Evolutionary conservation across 2,113 vertebrate species (phyloP).

Genomic region (Cyanoderma ruficeps): DNA sequence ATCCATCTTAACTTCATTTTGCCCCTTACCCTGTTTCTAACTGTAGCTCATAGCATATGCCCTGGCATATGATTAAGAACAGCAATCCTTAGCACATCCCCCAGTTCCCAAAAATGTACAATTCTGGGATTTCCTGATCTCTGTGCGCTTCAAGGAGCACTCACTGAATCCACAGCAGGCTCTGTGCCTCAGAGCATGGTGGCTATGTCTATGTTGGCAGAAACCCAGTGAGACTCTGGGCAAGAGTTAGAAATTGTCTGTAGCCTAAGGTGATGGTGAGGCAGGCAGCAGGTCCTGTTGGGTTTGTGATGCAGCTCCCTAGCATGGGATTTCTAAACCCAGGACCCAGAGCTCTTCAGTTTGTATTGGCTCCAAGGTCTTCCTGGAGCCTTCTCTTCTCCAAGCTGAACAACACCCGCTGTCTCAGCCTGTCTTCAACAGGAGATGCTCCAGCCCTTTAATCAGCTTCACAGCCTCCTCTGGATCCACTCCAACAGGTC

Average conservation of each 20-base stretch:
- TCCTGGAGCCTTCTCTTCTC: neutral
- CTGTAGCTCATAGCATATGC: neutral
- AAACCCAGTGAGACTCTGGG: neutral
- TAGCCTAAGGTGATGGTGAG: neutral
- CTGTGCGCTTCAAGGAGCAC: neutral
- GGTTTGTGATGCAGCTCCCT: neutral
- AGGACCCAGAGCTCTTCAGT: neutral
- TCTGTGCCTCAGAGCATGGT: neutral
- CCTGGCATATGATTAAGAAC: neutral
- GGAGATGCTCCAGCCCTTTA: neutral
- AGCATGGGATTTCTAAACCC: neutral
- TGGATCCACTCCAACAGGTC: neutral
- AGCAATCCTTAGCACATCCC: neutral
- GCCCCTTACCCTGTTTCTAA: neutral
- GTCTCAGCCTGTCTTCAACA: neutral
- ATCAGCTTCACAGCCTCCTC: neutral
- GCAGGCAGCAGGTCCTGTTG: neutral
- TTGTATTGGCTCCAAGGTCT: neutral
- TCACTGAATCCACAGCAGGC: neutral
- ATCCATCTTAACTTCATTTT: neutral
- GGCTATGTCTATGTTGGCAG: neutral
- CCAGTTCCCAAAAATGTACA: neutral
- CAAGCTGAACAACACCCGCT: neutral
- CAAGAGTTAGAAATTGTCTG: neutral
- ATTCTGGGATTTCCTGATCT: neutral